Evolutionary conservation across 2,888 invertebrate genomes (phyloP).

Genomic region (Yponomeuta malinellus): DNA sequence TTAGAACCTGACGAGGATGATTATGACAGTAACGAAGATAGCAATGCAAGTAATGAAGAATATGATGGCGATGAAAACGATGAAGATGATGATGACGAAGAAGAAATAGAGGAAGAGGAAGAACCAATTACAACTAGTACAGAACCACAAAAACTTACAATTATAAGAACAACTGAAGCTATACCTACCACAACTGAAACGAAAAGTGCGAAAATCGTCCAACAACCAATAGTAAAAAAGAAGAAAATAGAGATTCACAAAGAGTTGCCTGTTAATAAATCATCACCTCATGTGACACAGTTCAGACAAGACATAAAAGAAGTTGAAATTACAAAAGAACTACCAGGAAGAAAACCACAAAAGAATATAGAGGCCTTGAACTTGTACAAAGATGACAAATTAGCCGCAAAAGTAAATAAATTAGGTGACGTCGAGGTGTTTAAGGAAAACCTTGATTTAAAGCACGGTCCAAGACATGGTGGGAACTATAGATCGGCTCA

Average conservation of each 20-base stretch:
- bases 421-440: slow-evolving; percentile 64
- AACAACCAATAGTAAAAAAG: slow-evolving; percentile 45
- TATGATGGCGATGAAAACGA: slow-evolving; percentile 21
- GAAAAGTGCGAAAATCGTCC: slow-evolving; percentile 30
- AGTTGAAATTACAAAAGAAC: slow-evolving; percentile 61
- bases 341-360: slow-evolving; percentile 38
- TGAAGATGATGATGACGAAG: slow-evolving; percentile 16
- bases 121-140: slow-evolving; percentile 36
- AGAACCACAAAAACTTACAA: slow-evolving; percentile 49
- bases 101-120: slow-evolving; percentile 12
- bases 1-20: slow-evolving; percentile 28
- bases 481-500: slow-evolving; percentile 56
- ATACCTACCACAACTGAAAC: slow-evolving; percentile 42
- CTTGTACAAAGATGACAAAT: slow-evolving; percentile 58
- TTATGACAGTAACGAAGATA: slow-evolving; percentile 28
- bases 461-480: slow-evolving; percentile 57
- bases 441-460: slow-evolving; percentile 45
- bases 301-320: slow-evolving; percentile 64
- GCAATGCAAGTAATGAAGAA: slow-evolving; percentile 23
- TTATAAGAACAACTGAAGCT: slow-evolving; percentile 49
- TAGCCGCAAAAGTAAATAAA: slow-evolving; percentile 61
- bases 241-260: slow-evolving; percentile 63
- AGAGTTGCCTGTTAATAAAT: slow-evolving; percentile 51
- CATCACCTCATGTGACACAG: slow-evolving; percentile 51
- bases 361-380: slow-evolving; percentile 49